phyloP scores from a whole-genome alignment of 1,140 invertebrate genomes.

The Sycophila sp. region DNA sequence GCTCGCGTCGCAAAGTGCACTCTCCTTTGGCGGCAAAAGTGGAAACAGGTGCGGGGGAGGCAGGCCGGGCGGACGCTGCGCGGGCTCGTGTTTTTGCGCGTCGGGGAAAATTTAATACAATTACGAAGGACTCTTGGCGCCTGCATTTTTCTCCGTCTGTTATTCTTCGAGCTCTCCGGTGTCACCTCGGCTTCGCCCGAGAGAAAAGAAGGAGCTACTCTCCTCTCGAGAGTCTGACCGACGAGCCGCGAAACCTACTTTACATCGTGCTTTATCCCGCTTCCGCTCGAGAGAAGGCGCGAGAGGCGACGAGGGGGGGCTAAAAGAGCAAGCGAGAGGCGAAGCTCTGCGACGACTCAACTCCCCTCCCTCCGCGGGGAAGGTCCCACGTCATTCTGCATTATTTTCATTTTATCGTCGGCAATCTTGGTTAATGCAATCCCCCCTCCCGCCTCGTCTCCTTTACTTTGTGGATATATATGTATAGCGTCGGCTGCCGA shows the following conservation, averaged over 20 bases:
- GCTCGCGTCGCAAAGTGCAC: neutral
- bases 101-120: conserved; percentile 56
- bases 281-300: conserved; percentile 8
- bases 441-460: conserved; percentile 42
- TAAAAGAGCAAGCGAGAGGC: no score
- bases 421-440: conserved; percentile 67
- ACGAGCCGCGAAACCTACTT: conserved; percentile 30
- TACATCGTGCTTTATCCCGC: conserved; percentile 35
- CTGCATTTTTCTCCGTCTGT: conserved; percentile 38
- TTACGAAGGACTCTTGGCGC: conserved; percentile 55
- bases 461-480: conserved; percentile 20
- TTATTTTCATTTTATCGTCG: conserved; percentile 68
- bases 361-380: conserved; percentile 24
- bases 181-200: neutral
- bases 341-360: no score
- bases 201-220: neutral
- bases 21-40: conserved; percentile 1
- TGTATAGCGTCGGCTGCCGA: conserved; percentile 14
- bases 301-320: neutral
- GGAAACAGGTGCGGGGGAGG: conserved; percentile 8
- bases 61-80: conserved; percentile 36
- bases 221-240: neutral
- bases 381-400: conserved; percentile 61
- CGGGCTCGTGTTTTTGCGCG: conserved; percentile 48
- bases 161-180: conserved; percentile 33